Evolutionary conservation across 2,888 invertebrate genomes (phyloP).

Genomic region (Marasmarcha lunaedactyla): DNA sequence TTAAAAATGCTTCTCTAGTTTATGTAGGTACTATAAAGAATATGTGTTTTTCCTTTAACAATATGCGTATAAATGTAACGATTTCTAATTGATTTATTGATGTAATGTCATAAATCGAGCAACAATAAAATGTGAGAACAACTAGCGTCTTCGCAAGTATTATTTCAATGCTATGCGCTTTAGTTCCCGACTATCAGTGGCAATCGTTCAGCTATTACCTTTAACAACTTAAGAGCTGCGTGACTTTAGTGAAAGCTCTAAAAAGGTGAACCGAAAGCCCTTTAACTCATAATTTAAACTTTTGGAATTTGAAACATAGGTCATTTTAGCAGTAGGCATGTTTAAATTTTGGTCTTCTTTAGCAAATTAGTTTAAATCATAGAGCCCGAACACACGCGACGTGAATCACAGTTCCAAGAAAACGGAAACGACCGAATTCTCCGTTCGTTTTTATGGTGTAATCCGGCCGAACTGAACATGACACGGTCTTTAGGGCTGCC

Average conservation of each 20-base stretch:
- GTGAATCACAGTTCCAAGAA: constrained; percentile 63
- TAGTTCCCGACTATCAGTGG: neutral
- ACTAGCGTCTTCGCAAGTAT: neutral
- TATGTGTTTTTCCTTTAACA: no score
- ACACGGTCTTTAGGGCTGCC: constrained; percentile 30
- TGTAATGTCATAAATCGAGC: constrained; percentile 17
- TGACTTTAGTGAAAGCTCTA: constrained; percentile 51
- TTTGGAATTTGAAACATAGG: neutral
- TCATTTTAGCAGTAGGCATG: neutral
- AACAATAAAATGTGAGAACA: neutral
- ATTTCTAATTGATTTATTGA: no score
- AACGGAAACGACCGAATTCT: constrained; percentile 64
- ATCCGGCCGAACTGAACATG: constrained; percentile 33
- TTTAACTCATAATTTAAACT: constrained; percentile 21
- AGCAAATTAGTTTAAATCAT: constrained; percentile 36
- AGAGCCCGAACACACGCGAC: constrained; percentile 39
- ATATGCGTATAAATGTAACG: no score
- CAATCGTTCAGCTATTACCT: constrained; percentile 23
- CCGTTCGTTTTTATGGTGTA: constrained; percentile 46
- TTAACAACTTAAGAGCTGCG: constrained; percentile 30
- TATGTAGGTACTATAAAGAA: no score
- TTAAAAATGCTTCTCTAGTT: no score
- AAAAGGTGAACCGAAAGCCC: constrained; percentile 43
- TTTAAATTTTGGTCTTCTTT: no score
- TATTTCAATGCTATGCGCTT: constrained; percentile 1